These are phyloP conservation scores for Sprattus sprattus DNA, from an alignment of 2,113 vertebrate species.

Conservation along the genomic window DNA sequence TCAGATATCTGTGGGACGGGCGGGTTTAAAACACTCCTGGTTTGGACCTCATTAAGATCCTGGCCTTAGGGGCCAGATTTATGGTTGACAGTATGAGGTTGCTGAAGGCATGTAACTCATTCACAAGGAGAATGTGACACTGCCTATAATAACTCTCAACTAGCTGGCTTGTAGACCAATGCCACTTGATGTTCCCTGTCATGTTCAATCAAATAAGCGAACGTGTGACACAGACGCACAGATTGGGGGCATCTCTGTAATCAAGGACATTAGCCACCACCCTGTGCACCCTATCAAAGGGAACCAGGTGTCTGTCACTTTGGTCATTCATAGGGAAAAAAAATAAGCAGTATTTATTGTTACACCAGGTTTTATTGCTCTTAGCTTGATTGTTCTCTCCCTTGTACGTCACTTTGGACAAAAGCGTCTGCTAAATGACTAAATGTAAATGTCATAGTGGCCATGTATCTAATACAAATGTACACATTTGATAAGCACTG, in stretches of 20 bases:
- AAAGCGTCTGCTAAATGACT: too few species aligned
- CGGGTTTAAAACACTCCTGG: not conserved
- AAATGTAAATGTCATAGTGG: too few species aligned
- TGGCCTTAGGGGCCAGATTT: constrained; percentile 17
- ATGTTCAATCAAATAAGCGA: constrained; percentile 5
- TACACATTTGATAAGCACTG: not conserved
- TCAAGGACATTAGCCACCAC: not conserved
- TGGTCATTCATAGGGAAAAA: not conserved
- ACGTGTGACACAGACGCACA: not conserved
- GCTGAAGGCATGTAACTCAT: constrained; percentile 11
- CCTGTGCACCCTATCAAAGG: not conserved
- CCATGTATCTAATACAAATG: not conserved
- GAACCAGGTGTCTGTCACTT: not conserved
- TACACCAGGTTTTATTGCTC: too few species aligned
- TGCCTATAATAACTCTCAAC: constrained; percentile 24
- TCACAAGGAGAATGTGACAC: constrained; percentile 28
- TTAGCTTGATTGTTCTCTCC: too few species aligned
- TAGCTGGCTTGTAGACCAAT: not conserved
- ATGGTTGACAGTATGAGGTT: constrained; percentile 8
- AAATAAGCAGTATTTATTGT: too few species aligned
- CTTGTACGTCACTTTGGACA: too few species aligned
- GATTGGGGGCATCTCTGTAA: constrained; percentile 17
- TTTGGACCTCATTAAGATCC: constrained; percentile 6
- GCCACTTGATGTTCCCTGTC: constrained; percentile 20
- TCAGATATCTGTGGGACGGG: not conserved